Evolutionary conservation across 1,140 invertebrate species (phyloP).

Genomic region (Lepidurus packardi): DNA sequence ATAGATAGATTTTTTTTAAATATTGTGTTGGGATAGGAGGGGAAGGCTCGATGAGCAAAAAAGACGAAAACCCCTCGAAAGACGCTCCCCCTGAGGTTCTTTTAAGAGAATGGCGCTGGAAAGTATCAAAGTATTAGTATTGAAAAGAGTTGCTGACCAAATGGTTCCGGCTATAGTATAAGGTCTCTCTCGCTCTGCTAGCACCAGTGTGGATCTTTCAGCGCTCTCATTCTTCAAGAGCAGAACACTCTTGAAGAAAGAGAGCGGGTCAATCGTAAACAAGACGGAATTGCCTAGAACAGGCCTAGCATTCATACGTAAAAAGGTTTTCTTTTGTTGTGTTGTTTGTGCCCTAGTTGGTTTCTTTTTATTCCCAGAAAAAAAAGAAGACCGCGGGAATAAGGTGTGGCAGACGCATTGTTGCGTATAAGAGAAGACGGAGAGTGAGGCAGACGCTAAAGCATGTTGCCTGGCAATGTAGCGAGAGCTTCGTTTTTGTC

Average conservation of each 20-base stretch:
- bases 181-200: background rate
- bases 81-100: background rate
- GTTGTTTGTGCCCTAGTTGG: background rate
- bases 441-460: background rate
- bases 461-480: background rate
- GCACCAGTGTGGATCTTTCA: background rate
- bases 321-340: background rate
- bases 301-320: background rate
- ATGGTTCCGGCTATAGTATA: background rate
- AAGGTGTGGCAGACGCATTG: conserved; percentile 12
- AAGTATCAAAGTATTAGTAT: background rate
- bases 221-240: too few relatives aligned
- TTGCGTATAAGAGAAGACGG: background rate
- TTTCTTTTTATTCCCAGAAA: background rate
- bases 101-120: background rate
- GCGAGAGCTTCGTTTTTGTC: background rate
- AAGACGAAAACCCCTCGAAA: background rate
- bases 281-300: conserved; percentile 6
- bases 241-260: conserved; percentile 22
- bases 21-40: background rate
- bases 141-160: conserved; percentile 19
- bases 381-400: background rate
- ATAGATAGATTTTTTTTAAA: too few relatives aligned
- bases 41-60: background rate
- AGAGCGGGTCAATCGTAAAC: conserved; percentile 11